phyloP scores from a whole-genome alignment of 1,140 invertebrate genomes.

The Papilio xuthus region DNA sequence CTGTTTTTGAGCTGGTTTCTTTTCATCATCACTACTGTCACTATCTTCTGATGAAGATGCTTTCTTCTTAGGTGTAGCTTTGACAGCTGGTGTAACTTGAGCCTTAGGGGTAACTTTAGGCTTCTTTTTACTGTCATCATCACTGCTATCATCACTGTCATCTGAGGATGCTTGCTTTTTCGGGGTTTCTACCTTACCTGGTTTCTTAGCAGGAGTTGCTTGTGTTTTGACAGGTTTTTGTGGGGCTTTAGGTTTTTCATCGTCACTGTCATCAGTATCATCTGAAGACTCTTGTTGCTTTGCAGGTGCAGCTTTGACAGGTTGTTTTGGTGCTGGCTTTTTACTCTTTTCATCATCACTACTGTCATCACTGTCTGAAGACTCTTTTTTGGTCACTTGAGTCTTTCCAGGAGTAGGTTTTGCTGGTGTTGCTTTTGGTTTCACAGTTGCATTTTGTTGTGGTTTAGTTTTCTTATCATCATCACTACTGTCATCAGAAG shows the following conservation, averaged over 20 bases:
- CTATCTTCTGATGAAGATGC: slow-evolving; percentile 59
- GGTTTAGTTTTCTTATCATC: slow-evolving; percentile 37
- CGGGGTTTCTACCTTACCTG: neutral
- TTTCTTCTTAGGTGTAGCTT: slow-evolving; percentile 44
- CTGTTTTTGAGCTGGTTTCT: slow-evolving; percentile 41
- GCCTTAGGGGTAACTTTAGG: slow-evolving; percentile 40
- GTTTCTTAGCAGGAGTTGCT: slow-evolving; percentile 43
- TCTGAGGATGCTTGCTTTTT: slow-evolving; percentile 54
- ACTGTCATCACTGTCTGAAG: slow-evolving; percentile 54
- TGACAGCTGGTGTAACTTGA: slow-evolving; percentile 35
- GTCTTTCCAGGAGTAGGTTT: slow-evolving; percentile 39
- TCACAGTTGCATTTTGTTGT: slow-evolving; percentile 34
- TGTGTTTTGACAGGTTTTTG: slow-evolving; percentile 46
- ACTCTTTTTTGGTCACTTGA: slow-evolving; percentile 46
- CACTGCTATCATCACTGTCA: slow-evolving; percentile 58
- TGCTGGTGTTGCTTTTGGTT: slow-evolving; percentile 34
- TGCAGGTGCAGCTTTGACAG: slow-evolving; percentile 39
- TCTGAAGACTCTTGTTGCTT: slow-evolving; percentile 53
- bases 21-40: slow-evolving; percentile 57
- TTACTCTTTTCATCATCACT: slow-evolving; percentile 50
- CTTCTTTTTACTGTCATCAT: slow-evolving; percentile 45
- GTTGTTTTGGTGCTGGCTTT: slow-evolving; percentile 41
- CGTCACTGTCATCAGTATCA: slow-evolving; percentile 51
- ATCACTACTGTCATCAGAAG: slow-evolving; percentile 55
- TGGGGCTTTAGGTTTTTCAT: slow-evolving; percentile 45